Evolutionary conservation across 2,888 invertebrate genomes (phyloP), one percentile per base, ranked within the genome.

Genomic region (Coremacera marginata): DNA sequence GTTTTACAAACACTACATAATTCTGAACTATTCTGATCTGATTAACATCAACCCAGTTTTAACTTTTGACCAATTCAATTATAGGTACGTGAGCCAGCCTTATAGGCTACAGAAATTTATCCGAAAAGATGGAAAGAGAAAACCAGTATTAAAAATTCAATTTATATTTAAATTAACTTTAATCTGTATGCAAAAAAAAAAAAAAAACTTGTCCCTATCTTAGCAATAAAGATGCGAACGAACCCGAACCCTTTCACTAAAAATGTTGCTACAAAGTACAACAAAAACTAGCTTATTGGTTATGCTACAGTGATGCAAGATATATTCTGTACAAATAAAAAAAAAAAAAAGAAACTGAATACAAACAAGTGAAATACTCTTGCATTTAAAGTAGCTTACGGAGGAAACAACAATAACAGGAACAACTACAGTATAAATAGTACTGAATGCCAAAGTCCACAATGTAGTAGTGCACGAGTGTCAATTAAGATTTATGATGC

Each of bases 401-500:
- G 27, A 62, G n/a, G 5, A 16, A n/a, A 62, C 9, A 55, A 37
- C 65, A 19, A 34, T 52, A 72, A 49, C 44, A 72, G 44, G 11
- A 57, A 22, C n/a, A 16, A 72, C 34, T 44, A 49, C n/a, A 72
- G 49, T 44, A 72, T 8, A 2, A 62, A 37, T n/a, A 72, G 19
- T 49, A 63, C 51, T 49, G 51, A 25, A 51, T 22, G 49, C 68
- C 22, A 68, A 68, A 51, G 51, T 68, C 68, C 68, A 49, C 49
- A 49, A 34, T 51, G 25, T 62, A 19, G 19, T 27, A 67, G 65
- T 19, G 27, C 63, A 76, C 76, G 62, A 70, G 65, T 76, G 77
- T 68, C 77, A 77, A 77, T 77, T 77, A 77, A 77, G 77, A 77
- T 77, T 77, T 77, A 77, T 77, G 77, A 72, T 37, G 49, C 68